These are phyloP conservation scores for Pseudococcus longispinus DNA, from an alignment of 2,888 invertebrate species.

Conservation along the genomic window DNA sequence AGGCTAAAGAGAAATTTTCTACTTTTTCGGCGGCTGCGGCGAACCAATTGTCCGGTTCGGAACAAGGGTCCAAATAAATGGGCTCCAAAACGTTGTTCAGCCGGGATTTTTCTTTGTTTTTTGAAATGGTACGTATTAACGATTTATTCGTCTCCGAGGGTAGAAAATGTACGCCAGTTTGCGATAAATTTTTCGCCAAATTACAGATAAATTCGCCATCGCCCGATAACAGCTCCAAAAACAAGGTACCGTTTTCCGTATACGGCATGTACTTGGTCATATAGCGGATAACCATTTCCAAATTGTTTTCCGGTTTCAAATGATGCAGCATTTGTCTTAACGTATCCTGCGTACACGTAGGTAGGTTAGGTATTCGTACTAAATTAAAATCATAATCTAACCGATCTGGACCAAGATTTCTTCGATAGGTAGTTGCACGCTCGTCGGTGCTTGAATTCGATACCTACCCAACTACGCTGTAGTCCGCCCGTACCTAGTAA, in stretches of 20 bases:
- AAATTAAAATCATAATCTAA: no score
- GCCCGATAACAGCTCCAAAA: neutral
- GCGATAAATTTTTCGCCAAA: neutral
- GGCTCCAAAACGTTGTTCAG: slow-evolving; percentile 72
- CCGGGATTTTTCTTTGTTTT: slow-evolving; percentile 61
- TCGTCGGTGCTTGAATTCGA: no score
- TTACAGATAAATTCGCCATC: neutral
- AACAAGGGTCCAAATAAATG: slow-evolving; percentile 70
- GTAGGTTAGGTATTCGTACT: neutral
- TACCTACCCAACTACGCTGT: no score
- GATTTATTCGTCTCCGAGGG: slow-evolving; percentile 77
- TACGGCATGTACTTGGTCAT: slow-evolving; percentile 10
- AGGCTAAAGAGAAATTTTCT: neutral
- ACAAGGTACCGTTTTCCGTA: neutral
- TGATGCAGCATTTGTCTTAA: neutral
- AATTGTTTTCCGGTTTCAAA: neutral
- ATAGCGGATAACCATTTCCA: neutral
- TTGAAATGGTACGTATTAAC: slow-evolving; percentile 68
- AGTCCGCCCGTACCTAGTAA: no score
- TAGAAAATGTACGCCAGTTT: slow-evolving; percentile 75
- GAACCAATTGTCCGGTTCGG: slow-evolving; percentile 59
- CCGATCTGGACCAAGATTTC: no score
- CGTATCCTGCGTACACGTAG: neutral
- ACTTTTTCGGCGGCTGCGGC: neutral
- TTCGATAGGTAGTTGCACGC: no score